Evolutionary conservation across 1,140 invertebrate species (phyloP), one percentile per base, ranked within the genome.

Genomic region (Polyergus mexicanus): DNA sequence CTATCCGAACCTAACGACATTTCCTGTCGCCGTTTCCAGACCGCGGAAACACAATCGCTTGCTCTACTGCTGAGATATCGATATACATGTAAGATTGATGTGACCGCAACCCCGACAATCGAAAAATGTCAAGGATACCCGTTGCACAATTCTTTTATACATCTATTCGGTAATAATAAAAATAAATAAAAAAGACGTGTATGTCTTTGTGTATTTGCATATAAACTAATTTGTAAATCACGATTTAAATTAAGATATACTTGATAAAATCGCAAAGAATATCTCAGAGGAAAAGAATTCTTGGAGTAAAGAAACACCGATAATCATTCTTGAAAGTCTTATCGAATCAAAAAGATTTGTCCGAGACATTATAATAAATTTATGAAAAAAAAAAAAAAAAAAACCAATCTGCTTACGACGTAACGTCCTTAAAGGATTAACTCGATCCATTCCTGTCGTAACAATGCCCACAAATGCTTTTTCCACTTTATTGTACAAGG

Each of bases 101-200:
- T 58, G 35, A 35, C 74, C 19, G 38, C 41, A 44, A 47, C 41
- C 28, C 5, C 56, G 25, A 32, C 22, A 38, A 22, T 32, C 19
- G 28, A 65, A 77, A 77, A 77, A 77, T 77, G 75, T 77, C 75
- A 77, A 77, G 41, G 75, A 60, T 77, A 41, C 7, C 5, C 19
- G 25, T 44, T 10, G 4, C 16, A 47, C 0, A 11, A 65, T 65
- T 77, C 35, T 77, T 35, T 77, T 35, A 13, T 1, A 7, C 13
- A 44, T 47, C 47, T 25, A 35, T 8, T 56, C 51, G 32, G 3
- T 22, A 8, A 41, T 35, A 16, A 16, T 7, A 16, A 10, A 38
- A 68, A 25, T 0, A 2, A 7, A 69, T 8, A 13, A 7, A 13
- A 22, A 41, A 7, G 3, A 6, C 4, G 5, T 51, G 19, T 16